Evolutionary conservation across 2,888 invertebrate species (phyloP).

Genomic region (Pecten maximus): DNA sequence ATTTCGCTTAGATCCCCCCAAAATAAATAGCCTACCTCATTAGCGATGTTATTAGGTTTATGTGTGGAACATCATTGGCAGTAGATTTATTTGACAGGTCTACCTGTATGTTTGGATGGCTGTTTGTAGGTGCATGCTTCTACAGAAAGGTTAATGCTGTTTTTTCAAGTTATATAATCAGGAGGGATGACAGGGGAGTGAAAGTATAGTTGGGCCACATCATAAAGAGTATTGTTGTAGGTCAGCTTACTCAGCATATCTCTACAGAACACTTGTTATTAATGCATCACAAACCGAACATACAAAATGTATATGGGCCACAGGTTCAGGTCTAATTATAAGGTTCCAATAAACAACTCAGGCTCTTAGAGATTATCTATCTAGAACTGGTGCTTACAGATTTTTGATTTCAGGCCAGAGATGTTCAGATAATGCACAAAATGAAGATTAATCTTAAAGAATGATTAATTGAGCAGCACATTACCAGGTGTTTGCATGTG

Average conservation of each 20-base stretch:
- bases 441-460: background rate
- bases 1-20: background rate
- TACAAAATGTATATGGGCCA: background rate
- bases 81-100: constrained; percentile 18
- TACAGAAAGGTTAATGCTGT: background rate
- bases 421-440: background rate
- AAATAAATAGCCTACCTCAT: background rate
- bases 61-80: background rate
- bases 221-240: background rate
- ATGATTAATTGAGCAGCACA: background rate
- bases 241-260: background rate
- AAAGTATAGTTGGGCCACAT: background rate
- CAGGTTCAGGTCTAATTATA: background rate
- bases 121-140: background rate
- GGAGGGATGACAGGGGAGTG: background rate
- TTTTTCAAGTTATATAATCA: background rate
- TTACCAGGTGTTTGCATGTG: background rate
- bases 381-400: background rate
- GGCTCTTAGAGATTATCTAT: background rate
- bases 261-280: background rate
- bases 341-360: background rate
- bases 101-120: constrained; percentile 8
- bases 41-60: background rate
- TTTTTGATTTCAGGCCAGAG: background rate
- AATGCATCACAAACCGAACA: background rate